A percentile compares a stretch with the other conserved stretches of the same genome.
Conservation (phyloP, 2,797 vertebrate species). For the Menidia menidia region DNA sequence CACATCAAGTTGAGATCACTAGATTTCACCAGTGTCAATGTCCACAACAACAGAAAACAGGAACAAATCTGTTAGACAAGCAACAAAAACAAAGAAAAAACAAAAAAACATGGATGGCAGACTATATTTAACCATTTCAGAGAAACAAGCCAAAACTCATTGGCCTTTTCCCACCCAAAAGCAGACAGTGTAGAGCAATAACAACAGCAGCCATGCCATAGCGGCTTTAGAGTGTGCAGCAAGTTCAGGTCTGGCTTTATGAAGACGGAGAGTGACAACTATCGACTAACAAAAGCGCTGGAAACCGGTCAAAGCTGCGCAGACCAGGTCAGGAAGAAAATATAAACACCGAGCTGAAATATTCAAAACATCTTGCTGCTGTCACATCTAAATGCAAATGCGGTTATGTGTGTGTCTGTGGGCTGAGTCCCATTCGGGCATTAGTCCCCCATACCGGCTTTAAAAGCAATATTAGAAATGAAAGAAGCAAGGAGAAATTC, state of each 20-base stretch:
- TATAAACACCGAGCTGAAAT: slow-evolving; percentile 15
- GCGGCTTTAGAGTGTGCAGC: not conserved
- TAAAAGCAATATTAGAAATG: slow-evolving; percentile 1
- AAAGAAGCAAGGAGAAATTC: not conserved
- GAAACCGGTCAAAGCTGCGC: slow-evolving; percentile 11
- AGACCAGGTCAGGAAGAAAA: slow-evolving; percentile 35
- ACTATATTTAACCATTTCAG: slow-evolving; percentile 13
- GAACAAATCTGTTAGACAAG: slow-evolving; percentile 8
- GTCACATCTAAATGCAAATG: slow-evolving; percentile 23
- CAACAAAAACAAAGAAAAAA: slow-evolving; percentile 36
- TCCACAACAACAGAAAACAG: no score
- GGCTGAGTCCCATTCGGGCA: slow-evolving; percentile 2
- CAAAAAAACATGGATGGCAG: slow-evolving; percentile 36
- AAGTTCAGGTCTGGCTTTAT: slow-evolving; percentile 7
- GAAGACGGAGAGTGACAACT: slow-evolving; percentile 27
- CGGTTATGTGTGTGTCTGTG: slow-evolving; percentile 6
- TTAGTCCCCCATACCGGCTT: slow-evolving; percentile 8
- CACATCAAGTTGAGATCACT: no score
- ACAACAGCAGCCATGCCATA: slow-evolving; percentile 14
- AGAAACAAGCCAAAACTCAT: slow-evolving; percentile 25
- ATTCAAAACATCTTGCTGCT: slow-evolving; percentile 36
- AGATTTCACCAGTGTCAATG: no score
- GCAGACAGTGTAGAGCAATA: slow-evolving; percentile 5
- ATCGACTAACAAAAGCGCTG: slow-evolving; percentile 29
- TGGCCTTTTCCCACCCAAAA: slow-evolving; percentile 18